phyloP scores from a whole-genome alignment of 2,888 invertebrate species.

The Archips crataeganus region DNA sequence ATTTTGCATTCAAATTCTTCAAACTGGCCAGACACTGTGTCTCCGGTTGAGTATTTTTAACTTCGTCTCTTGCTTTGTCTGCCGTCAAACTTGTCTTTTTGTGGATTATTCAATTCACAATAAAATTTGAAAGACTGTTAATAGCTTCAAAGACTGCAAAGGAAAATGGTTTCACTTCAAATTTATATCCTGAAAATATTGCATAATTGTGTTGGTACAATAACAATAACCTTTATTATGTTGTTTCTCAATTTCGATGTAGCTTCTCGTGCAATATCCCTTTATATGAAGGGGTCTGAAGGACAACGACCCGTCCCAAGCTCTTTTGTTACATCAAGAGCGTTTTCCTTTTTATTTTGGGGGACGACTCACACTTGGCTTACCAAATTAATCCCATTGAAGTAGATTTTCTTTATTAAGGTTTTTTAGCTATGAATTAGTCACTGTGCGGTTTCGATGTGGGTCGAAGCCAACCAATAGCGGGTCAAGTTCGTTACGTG shows the following conservation, averaged over 20 bases:
- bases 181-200: not conserved
- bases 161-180: slow-evolving; percentile 4
- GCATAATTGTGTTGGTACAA: slow-evolving; percentile 8
- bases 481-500: slow-evolving; percentile 66
- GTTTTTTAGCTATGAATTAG: slow-evolving; percentile 54
- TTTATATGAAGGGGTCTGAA: slow-evolving; percentile 9
- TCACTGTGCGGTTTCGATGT: slow-evolving; percentile 47
- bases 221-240: slow-evolving; percentile 10
- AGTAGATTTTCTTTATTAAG: slow-evolving; percentile 10
- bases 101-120: not conserved
- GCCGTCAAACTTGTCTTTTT: slow-evolving; percentile 22
- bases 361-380: not conserved
- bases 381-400: not conserved
- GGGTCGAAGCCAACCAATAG: slow-evolving; percentile 53
- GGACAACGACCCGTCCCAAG: slow-evolving; percentile 11
- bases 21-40: slow-evolving; percentile 29
- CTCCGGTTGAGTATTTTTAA: slow-evolving; percentile 34
- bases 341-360: not conserved
- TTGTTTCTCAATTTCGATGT: not conserved
- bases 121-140: not conserved
- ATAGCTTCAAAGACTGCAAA: slow-evolving; percentile 6
- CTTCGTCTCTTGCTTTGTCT: slow-evolving; percentile 17
- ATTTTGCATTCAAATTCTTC: slow-evolving; percentile 32
- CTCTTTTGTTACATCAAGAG: slow-evolving; percentile 11
- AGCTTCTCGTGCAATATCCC: slow-evolving; percentile 4